These are phyloP conservation scores for Balaeniceps rex DNA, from an alignment of 2,113 vertebrate species.

Conservation along the genomic window DNA sequence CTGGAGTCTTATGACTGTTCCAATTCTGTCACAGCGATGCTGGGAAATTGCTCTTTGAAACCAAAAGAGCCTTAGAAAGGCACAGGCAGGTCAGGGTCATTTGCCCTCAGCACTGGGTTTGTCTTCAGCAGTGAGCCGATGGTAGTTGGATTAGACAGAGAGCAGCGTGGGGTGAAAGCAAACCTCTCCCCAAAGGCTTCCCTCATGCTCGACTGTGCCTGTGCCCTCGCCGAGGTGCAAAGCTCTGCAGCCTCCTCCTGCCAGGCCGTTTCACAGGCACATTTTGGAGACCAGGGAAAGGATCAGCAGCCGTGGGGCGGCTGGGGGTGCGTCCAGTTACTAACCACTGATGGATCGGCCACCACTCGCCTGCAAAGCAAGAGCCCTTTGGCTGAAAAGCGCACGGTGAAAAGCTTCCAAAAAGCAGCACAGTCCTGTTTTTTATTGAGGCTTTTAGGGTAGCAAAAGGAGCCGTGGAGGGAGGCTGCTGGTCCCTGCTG, in stretches of 20 bases:
- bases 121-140: not conserved
- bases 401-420: not conserved
- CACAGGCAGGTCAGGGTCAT: not conserved
- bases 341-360: not conserved
- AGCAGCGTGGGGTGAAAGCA: not conserved
- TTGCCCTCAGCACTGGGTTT: not conserved
- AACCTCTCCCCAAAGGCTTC: not conserved
- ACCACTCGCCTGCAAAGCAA: not conserved
- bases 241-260: not conserved
- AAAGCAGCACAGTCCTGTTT: not conserved
- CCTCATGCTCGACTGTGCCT: not conserved
- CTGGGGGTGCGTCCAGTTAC: not conserved
- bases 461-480: not conserved
- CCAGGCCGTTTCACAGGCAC: not conserved
- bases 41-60: slow-evolving; percentile 3
- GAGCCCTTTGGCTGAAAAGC: not conserved
- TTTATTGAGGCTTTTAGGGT: not conserved
- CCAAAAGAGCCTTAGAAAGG: not conserved
- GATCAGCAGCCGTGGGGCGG: not conserved
- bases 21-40: not conserved
- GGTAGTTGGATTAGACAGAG: not conserved
- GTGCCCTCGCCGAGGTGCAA: not conserved
- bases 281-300: not conserved
- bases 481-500: not conserved
- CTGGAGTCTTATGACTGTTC: not conserved